Conservation (phyloP, 2,888 invertebrate species). For the Caenorhabditis macrosperma region DNA sequence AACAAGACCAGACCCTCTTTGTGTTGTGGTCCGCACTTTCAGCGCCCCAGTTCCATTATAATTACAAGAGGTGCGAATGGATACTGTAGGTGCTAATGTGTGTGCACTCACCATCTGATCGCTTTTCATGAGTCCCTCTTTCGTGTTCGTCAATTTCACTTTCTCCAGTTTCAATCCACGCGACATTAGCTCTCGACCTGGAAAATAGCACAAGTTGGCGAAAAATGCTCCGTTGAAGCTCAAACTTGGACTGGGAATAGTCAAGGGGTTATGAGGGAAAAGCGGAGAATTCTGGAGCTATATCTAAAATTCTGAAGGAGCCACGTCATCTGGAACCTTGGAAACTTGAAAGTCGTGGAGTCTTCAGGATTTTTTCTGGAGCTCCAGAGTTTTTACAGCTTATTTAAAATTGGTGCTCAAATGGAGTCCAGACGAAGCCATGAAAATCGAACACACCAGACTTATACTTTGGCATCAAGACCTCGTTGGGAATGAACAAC, state of each 20-base stretch:
- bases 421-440: background rate
- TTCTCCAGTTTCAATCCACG: slow-evolving; percentile 44
- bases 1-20: background rate
- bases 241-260: no score
- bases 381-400: background rate
- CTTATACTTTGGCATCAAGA: slow-evolving; percentile 5
- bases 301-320: no score
- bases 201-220: slow-evolving; percentile 4
- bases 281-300: no score
- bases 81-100: background rate
- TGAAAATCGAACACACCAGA: background rate
- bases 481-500: slow-evolving; percentile 27
- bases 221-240: no score
- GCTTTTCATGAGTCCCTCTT: slow-evolving; percentile 22
- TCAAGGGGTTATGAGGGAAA: no score
- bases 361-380: background rate
- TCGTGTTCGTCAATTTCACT: slow-evolving; percentile 38
- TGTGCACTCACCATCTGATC: slow-evolving; percentile 36
- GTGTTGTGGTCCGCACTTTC: background rate
- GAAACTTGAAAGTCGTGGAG: no score
- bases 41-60: background rate
- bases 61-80: slow-evolving; percentile 13
- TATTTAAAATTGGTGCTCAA: background rate
- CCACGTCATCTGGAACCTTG: no score
- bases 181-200: slow-evolving; percentile 39